These are phyloP conservation scores for Elachura formosa DNA, from an alignment of 2,113 vertebrate genomes.

Conservation along the genomic window DNA sequence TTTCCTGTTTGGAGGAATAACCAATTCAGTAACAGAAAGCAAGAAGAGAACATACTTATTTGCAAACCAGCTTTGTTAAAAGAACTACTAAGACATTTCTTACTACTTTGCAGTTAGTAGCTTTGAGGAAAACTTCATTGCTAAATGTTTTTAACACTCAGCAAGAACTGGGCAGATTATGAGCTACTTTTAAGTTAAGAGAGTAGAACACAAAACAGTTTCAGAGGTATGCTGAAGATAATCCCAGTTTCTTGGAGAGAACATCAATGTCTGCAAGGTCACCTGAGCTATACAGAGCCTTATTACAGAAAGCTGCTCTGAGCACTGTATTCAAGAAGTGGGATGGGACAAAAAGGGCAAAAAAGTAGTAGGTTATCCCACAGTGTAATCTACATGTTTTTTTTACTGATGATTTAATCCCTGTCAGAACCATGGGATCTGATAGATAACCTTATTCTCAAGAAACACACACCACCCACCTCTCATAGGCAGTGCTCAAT, in stretches of 20 bases:
- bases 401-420: not conserved
- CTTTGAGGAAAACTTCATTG: not conserved
- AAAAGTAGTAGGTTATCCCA: not conserved
- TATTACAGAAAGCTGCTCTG: not conserved
- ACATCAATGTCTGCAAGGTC: not conserved
- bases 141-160: not conserved
- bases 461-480: not conserved
- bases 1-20: not conserved
- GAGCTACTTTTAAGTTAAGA: not conserved
- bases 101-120: not conserved
- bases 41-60: not conserved
- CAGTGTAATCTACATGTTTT: not conserved
- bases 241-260: not conserved
- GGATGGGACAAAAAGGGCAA: not conserved
- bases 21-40: not conserved
- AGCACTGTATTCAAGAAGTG: not conserved
- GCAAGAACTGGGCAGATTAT: not conserved
- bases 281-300: not conserved
- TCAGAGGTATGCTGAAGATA: not conserved
- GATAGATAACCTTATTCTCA: not conserved
- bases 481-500: not conserved
- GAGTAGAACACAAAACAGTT: not conserved
- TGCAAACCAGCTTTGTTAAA: not conserved
- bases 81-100: not conserved
- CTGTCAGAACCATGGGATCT: not conserved